These are phyloP conservation scores for Copsychus sechellarum DNA, from an alignment of 2,113 vertebrate species.

Conservation along the genomic window DNA sequence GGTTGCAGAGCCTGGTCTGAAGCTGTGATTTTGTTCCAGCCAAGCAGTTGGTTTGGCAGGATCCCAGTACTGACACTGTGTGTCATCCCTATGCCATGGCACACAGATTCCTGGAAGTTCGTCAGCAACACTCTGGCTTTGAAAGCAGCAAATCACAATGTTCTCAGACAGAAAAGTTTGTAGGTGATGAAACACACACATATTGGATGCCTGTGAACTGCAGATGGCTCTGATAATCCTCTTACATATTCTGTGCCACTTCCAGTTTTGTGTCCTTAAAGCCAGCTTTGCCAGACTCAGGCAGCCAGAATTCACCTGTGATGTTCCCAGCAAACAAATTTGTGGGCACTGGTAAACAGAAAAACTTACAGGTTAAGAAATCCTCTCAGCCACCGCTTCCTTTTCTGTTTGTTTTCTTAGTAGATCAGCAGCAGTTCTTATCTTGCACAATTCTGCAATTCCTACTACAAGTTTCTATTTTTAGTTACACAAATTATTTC, in stretches of 20 bases:
- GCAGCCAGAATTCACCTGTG: neutral
- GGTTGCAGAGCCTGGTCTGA: neutral
- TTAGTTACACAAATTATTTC: neutral
- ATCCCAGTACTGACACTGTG: rapidly evolving
- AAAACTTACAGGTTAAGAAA: neutral
- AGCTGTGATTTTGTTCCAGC: neutral
- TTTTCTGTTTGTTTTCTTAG: neutral
- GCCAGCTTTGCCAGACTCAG: neutral
- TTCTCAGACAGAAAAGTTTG: neutral
- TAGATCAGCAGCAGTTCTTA: neutral
- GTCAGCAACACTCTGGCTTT: neutral
- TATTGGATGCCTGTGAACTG: neutral
- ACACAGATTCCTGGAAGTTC: neutral
- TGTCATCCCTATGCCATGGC: neutral
- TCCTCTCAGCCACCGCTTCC: neutral
- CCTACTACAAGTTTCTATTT: neutral
- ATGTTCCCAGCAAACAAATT: neutral
- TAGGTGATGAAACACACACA: neutral
- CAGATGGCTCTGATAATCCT: neutral
- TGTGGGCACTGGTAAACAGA: neutral
- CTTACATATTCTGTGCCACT: neutral
- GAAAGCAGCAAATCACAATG: neutral
- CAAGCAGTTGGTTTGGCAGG: neutral
- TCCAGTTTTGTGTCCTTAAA: neutral
- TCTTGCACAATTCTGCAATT: neutral